These are phyloP conservation scores for Lates calcarifer DNA, from an alignment of 2,113 vertebrate species.

Conservation along the genomic window DNA sequence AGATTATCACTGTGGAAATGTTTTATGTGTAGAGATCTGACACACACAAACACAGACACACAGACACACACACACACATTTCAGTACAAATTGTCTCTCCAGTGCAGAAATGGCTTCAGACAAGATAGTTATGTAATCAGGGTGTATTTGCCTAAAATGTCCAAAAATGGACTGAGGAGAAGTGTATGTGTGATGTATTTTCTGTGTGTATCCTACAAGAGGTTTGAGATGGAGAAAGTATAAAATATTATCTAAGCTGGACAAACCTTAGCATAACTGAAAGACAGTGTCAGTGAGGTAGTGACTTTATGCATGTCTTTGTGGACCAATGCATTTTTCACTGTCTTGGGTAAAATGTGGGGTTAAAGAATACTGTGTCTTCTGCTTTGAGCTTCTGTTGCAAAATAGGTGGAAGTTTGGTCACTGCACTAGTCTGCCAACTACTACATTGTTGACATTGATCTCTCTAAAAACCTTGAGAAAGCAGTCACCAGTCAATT, in stretches of 20 bases:
- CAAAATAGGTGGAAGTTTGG: no score
- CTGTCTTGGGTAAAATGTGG: neutral
- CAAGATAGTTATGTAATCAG: constrained; percentile 53
- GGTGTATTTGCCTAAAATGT: constrained; percentile 41
- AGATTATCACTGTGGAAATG: constrained; percentile 27
- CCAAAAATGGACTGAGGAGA: constrained; percentile 6
- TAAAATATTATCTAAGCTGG: neutral
- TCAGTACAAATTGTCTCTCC: constrained; percentile 32
- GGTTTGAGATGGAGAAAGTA: neutral
- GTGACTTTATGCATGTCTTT: neutral
- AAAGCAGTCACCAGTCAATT: no score
- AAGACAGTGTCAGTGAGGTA: neutral
- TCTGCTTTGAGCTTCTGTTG: no score
- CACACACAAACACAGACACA: constrained; percentile 5
- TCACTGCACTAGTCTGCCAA: no score
- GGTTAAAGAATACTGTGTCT: neutral
- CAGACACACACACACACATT: constrained; percentile 36
- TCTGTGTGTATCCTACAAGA: constrained; percentile 2
- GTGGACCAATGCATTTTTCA: no score
- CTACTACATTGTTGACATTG: no score
- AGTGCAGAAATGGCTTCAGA: constrained; percentile 47
- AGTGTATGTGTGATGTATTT: neutral
- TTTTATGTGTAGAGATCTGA: constrained; percentile 27
- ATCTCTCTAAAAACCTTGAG: no score
- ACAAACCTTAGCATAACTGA: neutral